phyloP scores from a whole-genome alignment of 2,797 vertebrate genomes.

The Megalops cyprinoides region DNA sequence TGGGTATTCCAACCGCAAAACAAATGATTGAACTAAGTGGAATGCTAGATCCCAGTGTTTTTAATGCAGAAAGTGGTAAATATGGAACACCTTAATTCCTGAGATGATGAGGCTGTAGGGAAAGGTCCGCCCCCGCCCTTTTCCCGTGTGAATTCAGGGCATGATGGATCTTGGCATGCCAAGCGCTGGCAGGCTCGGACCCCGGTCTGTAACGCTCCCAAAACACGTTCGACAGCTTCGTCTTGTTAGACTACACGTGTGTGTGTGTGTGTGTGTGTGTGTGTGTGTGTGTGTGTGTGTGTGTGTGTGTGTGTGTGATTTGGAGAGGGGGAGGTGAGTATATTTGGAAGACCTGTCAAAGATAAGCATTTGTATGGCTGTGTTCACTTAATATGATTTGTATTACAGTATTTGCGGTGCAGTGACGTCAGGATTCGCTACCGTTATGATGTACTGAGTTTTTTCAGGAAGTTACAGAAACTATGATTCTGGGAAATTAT shows the following conservation, averaged over 20 bases:
- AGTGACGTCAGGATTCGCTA: neutral
- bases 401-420: neutral
- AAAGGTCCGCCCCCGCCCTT: neutral
- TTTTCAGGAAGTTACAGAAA: neutral
- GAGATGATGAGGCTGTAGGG: neutral
- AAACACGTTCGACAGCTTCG: neutral
- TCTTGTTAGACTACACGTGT: neutral
- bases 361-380: too few relatives aligned
- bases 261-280: neutral
- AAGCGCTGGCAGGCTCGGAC: neutral
- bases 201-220: conserved; percentile 7
- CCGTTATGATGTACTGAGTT: neutral
- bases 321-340: too few relatives aligned
- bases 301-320: too few relatives aligned
- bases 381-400: too few relatives aligned
- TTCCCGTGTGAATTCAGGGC: conserved; percentile 32
- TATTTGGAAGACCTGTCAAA: too few relatives aligned
- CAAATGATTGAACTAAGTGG: neutral
- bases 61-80: neutral
- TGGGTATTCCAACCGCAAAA: neutral
- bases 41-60: neutral
- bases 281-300: neutral
- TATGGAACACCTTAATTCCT: neutral
- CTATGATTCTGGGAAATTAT: too few relatives aligned
- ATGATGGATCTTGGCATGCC: conserved; percentile 9